These are phyloP conservation scores for Drosophila suboccidentalis DNA, from an alignment of 2,888 invertebrate genomes.

Conservation along the genomic window DNA sequence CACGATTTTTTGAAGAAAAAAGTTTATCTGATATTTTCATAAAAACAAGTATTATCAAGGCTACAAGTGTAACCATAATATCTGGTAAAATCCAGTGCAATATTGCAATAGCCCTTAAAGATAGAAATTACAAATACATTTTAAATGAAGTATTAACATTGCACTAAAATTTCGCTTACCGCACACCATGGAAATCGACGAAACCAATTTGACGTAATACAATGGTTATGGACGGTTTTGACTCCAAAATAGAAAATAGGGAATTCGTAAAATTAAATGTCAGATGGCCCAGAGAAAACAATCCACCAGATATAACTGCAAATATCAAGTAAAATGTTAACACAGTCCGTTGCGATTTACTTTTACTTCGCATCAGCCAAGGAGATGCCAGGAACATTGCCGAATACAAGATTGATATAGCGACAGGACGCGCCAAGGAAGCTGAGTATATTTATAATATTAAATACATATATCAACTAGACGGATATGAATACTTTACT, in stretches of 20 bases:
- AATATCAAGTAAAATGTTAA: conserved; percentile 35
- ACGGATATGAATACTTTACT: conserved; percentile 9
- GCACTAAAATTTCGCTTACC: conserved; percentile 22
- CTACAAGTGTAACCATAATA: conserved; percentile 31
- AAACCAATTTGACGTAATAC: conserved; percentile 56
- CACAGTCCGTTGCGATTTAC: not conserved
- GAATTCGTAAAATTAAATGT: conserved; percentile 31
- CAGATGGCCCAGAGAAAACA: conserved; percentile 38
- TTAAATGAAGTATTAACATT: too few relatives aligned
- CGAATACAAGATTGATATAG: conserved; percentile 54
- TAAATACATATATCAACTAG: not conserved
- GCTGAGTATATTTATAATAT: conserved; percentile 26
- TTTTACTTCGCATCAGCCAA: conserved; percentile 40
- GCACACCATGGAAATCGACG: conserved; percentile 35
- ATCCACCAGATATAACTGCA: conserved; percentile 18
- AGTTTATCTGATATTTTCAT: conserved; percentile 7
- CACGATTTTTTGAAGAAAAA: too few relatives aligned
- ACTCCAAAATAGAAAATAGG: not conserved
- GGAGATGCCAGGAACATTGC: conserved; percentile 58
- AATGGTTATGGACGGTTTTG: not conserved
- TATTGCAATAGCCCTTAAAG: conserved; percentile 34
- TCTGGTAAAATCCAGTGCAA: conserved; percentile 61
- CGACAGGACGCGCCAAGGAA: conserved; percentile 49
- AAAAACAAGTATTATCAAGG: conserved; percentile 38
- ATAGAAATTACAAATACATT: too few relatives aligned